A percentile compares a stretch with the other conserved stretches of the same genome.
Evolutionary conservation across 1,140 invertebrate species (phyloP).

Genomic region (Paramacrobiotus metropolitanus): DNA sequence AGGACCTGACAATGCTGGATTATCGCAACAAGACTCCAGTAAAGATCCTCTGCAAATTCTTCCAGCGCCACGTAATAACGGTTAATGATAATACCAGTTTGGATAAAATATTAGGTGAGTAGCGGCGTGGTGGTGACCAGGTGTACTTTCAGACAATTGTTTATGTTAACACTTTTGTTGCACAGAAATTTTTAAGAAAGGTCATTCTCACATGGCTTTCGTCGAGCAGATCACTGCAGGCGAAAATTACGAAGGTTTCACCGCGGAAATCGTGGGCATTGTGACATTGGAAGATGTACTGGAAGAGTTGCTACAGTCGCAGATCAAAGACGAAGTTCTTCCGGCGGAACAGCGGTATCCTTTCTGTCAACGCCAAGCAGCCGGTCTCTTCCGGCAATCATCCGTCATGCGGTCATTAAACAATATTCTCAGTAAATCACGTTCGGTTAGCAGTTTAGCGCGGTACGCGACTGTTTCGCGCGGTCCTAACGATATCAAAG

Average conservation of each 20-base stretch:
- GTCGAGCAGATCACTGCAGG: conserved; percentile 37
- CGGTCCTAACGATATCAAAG: no score
- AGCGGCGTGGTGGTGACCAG: not conserved
- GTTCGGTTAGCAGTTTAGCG: no score
- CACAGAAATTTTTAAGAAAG: conserved; percentile 10
- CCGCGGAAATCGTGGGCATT: conserved; percentile 72
- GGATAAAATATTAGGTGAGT: conserved; percentile 53
- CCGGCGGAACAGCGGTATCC: no score
- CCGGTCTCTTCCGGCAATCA: no score
- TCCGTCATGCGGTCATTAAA: no score
- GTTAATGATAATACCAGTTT: conserved; percentile 84
- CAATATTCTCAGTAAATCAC: no score
- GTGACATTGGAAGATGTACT: conserved; percentile 85
- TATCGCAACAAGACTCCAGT: conserved; percentile 85
- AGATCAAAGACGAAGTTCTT: conserved; percentile 79
- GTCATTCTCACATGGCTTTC: conserved; percentile 55
- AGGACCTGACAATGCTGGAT: conserved; percentile 89
- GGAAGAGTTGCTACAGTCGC: conserved; percentile 73
- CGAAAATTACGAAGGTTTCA: conserved; percentile 42
- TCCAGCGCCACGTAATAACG: conserved; percentile 82
- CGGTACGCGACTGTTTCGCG: no score
- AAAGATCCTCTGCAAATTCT: conserved; percentile 76
- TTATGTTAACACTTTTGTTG: not conserved
- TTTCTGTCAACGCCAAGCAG: no score
- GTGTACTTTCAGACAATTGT: not conserved